Evolutionary conservation across 2,797 vertebrate genomes (phyloP), one percentile per base, ranked within the genome.

Genomic region (Danionella dracula): DNA sequence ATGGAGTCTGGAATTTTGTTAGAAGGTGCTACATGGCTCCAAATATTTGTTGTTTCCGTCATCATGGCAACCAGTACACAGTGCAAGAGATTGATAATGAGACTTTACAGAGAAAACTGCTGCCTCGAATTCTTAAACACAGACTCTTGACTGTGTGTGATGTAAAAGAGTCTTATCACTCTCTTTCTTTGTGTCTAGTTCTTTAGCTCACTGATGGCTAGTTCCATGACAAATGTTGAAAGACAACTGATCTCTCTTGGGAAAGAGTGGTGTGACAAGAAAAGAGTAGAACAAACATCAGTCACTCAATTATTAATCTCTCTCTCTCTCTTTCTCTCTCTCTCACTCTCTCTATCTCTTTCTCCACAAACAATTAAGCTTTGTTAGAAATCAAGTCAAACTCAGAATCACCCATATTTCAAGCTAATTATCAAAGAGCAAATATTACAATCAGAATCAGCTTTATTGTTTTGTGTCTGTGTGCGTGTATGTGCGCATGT

Each of bases 1-100:
- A 87, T 90, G 83, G 85, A 72, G 82, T 82, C 85, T 89, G 89
- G 88, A 90, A 90, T 92, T 92, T 90, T 80, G 79, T 84, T 85
- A 84, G 88, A 94, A 92, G 92, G 94, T 93, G 92, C 90, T 86
- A 92, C 90, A 86, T 87, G 88, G 82, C 74, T 91, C 84, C 83
- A 92, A 91, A 92, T 94, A 93, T 95, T 97, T 97, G 94, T 95
- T 95, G 84, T 85, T 88, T 75, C 48, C 66, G 84, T 94, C 84
- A 85, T 86, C 89, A 85, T 72, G 81, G 91, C 81, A 94, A 94
- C 91, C 66, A 64, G 61, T 37, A 57, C 48, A 77, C 83, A 84
- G 83, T 83, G 78, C 81, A 81, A 76, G 50, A 74, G 75, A 84
- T 88, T 91, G 41, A 73, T 56, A 70, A 60, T 54, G 20, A 67